A percentile compares a stretch with the other conserved stretches of the same genome.
Evolutionary conservation across 2,797 vertebrate genomes (phyloP).

Genomic region (Melanotaenia nigrans): DNA sequence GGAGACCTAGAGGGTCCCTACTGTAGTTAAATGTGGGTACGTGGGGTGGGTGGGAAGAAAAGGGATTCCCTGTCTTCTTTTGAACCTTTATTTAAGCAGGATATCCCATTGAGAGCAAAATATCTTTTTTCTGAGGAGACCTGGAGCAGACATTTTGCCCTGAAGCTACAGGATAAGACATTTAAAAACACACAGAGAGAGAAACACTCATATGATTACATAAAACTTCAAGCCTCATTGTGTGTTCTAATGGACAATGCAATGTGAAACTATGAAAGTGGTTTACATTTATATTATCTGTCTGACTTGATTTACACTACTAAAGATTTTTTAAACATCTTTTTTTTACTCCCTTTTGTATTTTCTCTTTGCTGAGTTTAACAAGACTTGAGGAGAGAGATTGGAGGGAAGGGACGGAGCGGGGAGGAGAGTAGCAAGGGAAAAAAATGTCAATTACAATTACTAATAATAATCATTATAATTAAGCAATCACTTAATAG

Average conservation of each 20-base stretch:
- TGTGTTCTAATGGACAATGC: constrained; percentile 9
- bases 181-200: constrained; percentile 27
- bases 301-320: constrained; percentile 10
- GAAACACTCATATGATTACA: constrained; percentile 64
- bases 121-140: constrained; percentile 58
- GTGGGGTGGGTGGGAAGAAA: constrained; percentile 23
- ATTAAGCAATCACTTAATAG: constrained; percentile 87
- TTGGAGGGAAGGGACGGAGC: constrained; percentile 31
- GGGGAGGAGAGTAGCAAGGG: constrained; percentile 13
- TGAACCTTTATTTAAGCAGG: constrained; percentile 77
- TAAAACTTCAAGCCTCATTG: constrained; percentile 45
- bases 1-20: constrained; percentile 69
- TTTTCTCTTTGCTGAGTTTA: constrained; percentile 28
- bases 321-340: neutral
- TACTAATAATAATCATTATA: constrained; percentile 86
- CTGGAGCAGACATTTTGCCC: constrained; percentile 68
- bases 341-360: neutral
- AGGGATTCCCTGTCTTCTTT: constrained; percentile 61
- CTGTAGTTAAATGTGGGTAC: constrained; percentile 65
- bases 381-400: constrained; percentile 16
- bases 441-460: constrained; percentile 82
- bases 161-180: constrained; percentile 65
- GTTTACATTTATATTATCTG: constrained; percentile 22
- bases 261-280: neutral
- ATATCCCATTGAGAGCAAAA: constrained; percentile 69